phyloP scores from a whole-genome alignment of 2,113 vertebrate genomes.

The Gallinago undulata region DNA sequence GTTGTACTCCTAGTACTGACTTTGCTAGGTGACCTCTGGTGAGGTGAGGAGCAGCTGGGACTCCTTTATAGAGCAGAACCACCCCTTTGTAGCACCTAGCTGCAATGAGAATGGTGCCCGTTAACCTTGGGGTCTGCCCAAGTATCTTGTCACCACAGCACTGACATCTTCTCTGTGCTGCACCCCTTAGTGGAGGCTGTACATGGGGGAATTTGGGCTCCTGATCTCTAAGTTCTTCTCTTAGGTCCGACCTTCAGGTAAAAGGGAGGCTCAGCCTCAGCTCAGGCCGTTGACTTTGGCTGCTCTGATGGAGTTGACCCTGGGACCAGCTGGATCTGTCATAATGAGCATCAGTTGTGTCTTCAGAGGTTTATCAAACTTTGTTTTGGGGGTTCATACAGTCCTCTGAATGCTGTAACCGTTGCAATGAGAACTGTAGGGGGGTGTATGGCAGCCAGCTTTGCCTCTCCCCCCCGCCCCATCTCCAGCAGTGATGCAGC shows the following conservation, averaged over 20 bases:
- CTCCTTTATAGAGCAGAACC: not conserved
- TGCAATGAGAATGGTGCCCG: fast-evolving
- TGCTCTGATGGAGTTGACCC: not conserved
- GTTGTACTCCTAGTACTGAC: not conserved
- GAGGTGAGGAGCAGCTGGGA: not conserved
- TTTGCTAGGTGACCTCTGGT: not conserved
- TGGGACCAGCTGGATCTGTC: not conserved
- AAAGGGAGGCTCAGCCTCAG: not conserved
- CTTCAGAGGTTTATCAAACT: not conserved
- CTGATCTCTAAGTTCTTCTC: not conserved
- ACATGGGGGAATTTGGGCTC: not conserved
- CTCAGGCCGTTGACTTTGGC: not conserved
- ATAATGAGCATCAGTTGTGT: not conserved
- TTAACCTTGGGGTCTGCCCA: not conserved
- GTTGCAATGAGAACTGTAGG: not conserved
- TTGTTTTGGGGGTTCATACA: not conserved
- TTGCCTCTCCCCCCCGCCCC: fast-evolving
- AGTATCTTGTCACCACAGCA: not conserved
- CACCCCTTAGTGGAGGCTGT: not conserved
- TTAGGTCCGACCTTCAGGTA: not conserved
- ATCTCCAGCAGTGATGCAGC: not conserved
- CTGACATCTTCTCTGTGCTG: fast-evolving
- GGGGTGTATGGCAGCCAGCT: not conserved
- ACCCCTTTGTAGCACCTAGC: fast-evolving
- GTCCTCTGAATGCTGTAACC: not conserved